Base-by-base conservation (phyloP, 2,797 vertebrate genomes). In the Artibeus jamaicensis region DNA sequence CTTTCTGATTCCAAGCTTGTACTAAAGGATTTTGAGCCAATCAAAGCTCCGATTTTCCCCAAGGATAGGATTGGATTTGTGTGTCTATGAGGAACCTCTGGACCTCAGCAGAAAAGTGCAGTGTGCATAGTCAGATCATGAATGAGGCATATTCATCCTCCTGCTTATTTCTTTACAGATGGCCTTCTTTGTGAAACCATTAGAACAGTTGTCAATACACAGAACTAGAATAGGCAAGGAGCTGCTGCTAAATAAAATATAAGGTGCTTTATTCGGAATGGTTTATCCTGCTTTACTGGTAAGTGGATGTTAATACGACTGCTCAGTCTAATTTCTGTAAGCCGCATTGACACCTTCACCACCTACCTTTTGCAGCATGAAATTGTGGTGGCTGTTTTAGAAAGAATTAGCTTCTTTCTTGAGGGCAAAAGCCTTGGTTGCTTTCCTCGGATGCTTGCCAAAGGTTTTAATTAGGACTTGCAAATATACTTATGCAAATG, bases 401-500 rank as follows among this genome's bases (percentile, higher is more conserved):
- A 84, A 94, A 95, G 78, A 90, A 93, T 89, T 81, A 53, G 86
- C 82, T 88, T 88, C 81, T 93, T 96, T 88, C 81, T 89, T 91
- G 29, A 96, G 89, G 94, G 39, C 39, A 96, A 96, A 95, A 88
- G n/a, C 86, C 67, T 94, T 94, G 88, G 22, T 91, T 95, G 26
- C 16, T 96, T 89, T 50, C 32, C 34, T 34, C 7, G 0, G 57
- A 96, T 50, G 96, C 73, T 92, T 91, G 71, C 94, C 53, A 86
- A 29, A 59, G 39, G 55, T 92, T 94, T 89, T 94, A 86, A 96
- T 94, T 92, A 94, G 86, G 16, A 62, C 19, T 91, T 76, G 65
- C 73, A 97, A 91, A 96, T 94, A 93, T 78, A 90, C 21, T 92
- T 89, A 89, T 70, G 81, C 68, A 96, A 94, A 97, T 71, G 19